Percentiles rank a stretch among this genome's conserved stretches.
Conservation (phyloP, 2,888 invertebrate genomes). For the Pharmacophagus antenor region DNA sequence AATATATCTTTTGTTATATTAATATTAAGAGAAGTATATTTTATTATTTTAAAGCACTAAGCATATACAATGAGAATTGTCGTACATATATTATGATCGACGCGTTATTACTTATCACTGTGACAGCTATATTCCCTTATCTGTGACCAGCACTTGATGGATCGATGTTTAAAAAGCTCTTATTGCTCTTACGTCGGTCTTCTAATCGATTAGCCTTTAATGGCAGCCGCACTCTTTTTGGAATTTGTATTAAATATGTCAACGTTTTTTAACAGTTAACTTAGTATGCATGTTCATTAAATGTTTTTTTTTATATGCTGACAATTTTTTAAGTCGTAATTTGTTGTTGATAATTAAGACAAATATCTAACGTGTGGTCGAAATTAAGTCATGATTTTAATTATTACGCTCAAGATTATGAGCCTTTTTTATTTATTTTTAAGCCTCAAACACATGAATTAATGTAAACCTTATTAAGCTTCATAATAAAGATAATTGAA, state of each 20-base stretch:
- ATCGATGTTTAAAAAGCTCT: conserved; percentile 67
- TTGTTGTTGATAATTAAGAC: conserved; percentile 25
- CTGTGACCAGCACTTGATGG: conserved; percentile 64
- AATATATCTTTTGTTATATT: not conserved
- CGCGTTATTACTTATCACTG: conserved; percentile 67
- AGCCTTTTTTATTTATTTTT: not conserved
- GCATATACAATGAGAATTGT: conserved; percentile 27
- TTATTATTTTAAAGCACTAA: conserved; percentile 21
- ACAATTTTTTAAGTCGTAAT: conserved; percentile 24
- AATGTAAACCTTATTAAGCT: no score
- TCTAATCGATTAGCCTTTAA: conserved; percentile 62
- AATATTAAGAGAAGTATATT: conserved; percentile 10
- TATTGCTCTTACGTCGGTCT: conserved; percentile 50
- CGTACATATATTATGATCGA: conserved; percentile 35
- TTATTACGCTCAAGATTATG: not conserved
- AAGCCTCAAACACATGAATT: no score
- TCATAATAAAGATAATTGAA: no score
- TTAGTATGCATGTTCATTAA: conserved; percentile 30
- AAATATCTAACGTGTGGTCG: conserved; percentile 14
- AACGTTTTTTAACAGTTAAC: conserved; percentile 35
- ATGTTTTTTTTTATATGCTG: conserved; percentile 21
- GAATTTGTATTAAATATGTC: conserved; percentile 46
- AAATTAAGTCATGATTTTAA: not conserved
- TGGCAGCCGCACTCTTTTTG: conserved; percentile 51
- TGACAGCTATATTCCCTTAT: conserved; percentile 70